phyloP scores from a whole-genome alignment of 2,113 vertebrate genomes.

The Deroptyus accipitrinus region DNA sequence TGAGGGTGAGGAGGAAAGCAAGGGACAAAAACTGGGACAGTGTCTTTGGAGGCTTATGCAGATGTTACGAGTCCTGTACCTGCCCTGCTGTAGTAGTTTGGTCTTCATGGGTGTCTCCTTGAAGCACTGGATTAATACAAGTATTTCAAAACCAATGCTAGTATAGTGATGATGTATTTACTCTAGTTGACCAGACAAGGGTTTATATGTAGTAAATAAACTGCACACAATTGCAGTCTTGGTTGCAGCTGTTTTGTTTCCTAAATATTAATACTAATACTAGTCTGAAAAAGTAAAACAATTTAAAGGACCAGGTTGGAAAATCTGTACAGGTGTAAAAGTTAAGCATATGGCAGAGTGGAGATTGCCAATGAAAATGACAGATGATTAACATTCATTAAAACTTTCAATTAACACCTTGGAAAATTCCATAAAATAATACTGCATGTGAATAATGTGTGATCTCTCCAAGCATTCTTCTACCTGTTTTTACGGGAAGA shows the following conservation, averaged over 20 bases:
- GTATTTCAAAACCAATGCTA: not conserved
- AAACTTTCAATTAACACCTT: constrained; percentile 82
- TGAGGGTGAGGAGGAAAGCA: not conserved
- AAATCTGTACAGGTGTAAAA: constrained; percentile 77
- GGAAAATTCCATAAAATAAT: constrained; percentile 70
- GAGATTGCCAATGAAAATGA: constrained; percentile 74
- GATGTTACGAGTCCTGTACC: not conserved
- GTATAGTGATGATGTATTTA: not conserved
- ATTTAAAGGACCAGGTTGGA: constrained; percentile 58
- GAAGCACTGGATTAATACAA: not conserved
- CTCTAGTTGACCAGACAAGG: not conserved
- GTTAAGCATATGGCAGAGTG: constrained; percentile 74
- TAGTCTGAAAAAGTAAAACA: constrained; percentile 68
- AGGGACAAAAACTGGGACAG: not conserved
- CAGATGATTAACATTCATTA: constrained; percentile 80
- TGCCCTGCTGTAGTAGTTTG: not conserved
- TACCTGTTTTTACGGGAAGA: constrained; percentile 27
- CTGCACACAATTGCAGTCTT: constrained; percentile 3
- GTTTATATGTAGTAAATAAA: constrained; percentile 1
- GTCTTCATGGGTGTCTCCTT: not conserved
- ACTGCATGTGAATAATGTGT: constrained; percentile 72
- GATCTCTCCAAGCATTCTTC: constrained; percentile 57
- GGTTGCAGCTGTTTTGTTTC: constrained; percentile 66
- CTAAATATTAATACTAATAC: constrained; percentile 75
- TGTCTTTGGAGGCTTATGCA: not conserved